phyloP scores from a whole-genome alignment of 2,888 invertebrate genomes.

The Lymantria monacha region DNA sequence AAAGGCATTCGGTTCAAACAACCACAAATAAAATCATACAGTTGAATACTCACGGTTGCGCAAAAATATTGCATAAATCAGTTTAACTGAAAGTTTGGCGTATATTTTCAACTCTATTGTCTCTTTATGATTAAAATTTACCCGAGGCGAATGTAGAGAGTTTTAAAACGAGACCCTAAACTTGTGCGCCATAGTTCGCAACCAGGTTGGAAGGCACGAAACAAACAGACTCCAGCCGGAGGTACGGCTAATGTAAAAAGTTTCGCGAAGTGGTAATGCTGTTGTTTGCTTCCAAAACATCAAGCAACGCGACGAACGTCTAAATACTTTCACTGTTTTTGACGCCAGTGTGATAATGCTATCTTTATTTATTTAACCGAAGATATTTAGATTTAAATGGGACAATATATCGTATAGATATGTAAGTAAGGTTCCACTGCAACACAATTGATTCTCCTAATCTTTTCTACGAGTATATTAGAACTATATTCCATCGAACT shows the following conservation, averaged over 20 bases:
- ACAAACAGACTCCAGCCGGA: constrained; percentile 60
- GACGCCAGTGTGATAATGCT: constrained; percentile 4
- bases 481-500: too few relatives aligned
- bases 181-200: constrained; percentile 62
- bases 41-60: constrained; percentile 27
- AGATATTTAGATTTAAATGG: background rate
- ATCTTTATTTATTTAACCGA: background rate
- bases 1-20: constrained; percentile 34
- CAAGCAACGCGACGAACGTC: constrained; percentile 48
- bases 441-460: too few relatives aligned
- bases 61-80: constrained; percentile 57
- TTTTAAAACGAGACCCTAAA: constrained; percentile 72
- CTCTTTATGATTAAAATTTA: constrained; percentile 75
- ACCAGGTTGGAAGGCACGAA: constrained; percentile 63
- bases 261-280: constrained; percentile 57
- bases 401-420: too few relatives aligned
- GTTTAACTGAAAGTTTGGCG: constrained; percentile 51
- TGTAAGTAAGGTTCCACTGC: too few relatives aligned
- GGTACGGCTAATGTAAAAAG: constrained; percentile 73
- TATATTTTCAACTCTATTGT: constrained; percentile 65
- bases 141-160: constrained; percentile 50
- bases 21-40: constrained; percentile 38
- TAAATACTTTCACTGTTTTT: constrained; percentile 35
- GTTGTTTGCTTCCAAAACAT: constrained; percentile 67
- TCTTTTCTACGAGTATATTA: too few relatives aligned